Evolutionary conservation across 1,140 invertebrate genomes (phyloP).

Genomic region (Carcinoscorpius rotundicauda): DNA sequence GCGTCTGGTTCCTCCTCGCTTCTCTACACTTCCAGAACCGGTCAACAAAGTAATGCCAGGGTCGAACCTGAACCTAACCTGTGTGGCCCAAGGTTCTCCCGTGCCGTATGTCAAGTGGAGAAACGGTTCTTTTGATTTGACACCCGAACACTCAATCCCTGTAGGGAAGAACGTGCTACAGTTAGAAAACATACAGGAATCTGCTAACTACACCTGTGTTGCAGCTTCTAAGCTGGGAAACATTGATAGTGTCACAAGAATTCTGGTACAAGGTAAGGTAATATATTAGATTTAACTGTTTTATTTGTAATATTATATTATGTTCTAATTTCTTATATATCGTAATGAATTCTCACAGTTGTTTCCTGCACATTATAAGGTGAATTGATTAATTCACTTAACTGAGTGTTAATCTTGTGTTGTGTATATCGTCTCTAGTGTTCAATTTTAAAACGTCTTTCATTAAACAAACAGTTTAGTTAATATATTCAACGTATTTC

Average conservation of each 20-base stretch:
- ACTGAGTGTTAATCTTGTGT: too few species aligned
- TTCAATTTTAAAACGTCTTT: too few species aligned
- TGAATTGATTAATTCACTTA: too few species aligned
- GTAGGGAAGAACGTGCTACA: conserved; percentile 63
- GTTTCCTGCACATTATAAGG: too few species aligned
- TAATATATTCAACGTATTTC: too few species aligned
- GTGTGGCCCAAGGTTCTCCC: conserved; percentile 90
- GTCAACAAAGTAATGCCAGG: conserved; percentile 80
- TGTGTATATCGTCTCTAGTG: too few species aligned
- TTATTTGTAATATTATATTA: too few species aligned
- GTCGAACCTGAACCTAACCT: conserved; percentile 79
- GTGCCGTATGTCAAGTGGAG: conserved; percentile 97
- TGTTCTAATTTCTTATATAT: too few species aligned
- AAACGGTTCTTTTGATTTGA: conserved; percentile 68
- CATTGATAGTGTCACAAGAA: conserved; percentile 69
- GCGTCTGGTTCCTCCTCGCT: conserved; percentile 81
- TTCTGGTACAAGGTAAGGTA: conserved; percentile 88
- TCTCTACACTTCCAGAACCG: conserved; percentile 74
- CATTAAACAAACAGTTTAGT: too few species aligned
- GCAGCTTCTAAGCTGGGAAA: conserved; percentile 86
- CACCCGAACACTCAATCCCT: conserved; percentile 40
- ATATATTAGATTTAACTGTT: too few species aligned
- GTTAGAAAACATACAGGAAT: conserved; percentile 73
- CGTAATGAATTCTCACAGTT: too few species aligned
- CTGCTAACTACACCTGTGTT: conserved; percentile 87